These are phyloP conservation scores for Caenorhabditis inopinata DNA, from an alignment of 1,140 invertebrate species.

Conservation along the genomic window DNA sequence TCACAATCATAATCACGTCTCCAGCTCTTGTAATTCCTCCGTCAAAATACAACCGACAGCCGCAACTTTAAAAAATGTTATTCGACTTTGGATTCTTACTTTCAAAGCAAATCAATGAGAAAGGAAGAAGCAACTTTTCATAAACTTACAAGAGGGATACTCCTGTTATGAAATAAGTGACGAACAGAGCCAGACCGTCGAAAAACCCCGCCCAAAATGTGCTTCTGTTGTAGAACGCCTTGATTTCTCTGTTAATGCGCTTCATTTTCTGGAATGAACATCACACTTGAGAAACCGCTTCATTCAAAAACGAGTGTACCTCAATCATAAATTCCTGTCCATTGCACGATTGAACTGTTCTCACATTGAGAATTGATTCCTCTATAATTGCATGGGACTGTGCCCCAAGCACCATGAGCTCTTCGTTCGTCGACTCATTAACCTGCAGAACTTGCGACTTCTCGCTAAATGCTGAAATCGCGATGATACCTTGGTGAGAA, in stretches of 20 bases:
- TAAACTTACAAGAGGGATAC: conserved; percentile 28
- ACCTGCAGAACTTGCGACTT: not conserved
- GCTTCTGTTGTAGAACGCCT: conserved; percentile 14
- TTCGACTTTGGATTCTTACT: no score
- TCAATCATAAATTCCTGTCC: conserved; percentile 72
- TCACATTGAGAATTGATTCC: conserved; percentile 76
- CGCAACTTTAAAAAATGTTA: no score
- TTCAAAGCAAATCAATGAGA: no score
- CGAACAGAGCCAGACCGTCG: conserved; percentile 48
- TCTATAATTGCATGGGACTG: conserved; percentile 78
- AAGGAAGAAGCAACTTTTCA: not conserved
- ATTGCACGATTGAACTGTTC: conserved; percentile 80
- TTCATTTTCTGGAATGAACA: conserved; percentile 44
- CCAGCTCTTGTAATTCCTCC: conserved; percentile 48
- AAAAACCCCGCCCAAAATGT: conserved; percentile 43
- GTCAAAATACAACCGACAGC: conserved; percentile 43
- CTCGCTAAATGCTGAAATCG: not conserved
- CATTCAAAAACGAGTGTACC: not conserved
- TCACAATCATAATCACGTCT: conserved; percentile 50
- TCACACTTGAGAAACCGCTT: not conserved
- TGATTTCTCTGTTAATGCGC: not conserved
- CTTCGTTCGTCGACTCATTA: not conserved
- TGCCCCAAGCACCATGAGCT: conserved; percentile 61
- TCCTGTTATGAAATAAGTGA: conserved; percentile 42
- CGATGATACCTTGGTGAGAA: conserved; percentile 36